phyloP scores from a whole-genome alignment of 2,888 invertebrate genomes.

The Phaonia tiefii region DNA sequence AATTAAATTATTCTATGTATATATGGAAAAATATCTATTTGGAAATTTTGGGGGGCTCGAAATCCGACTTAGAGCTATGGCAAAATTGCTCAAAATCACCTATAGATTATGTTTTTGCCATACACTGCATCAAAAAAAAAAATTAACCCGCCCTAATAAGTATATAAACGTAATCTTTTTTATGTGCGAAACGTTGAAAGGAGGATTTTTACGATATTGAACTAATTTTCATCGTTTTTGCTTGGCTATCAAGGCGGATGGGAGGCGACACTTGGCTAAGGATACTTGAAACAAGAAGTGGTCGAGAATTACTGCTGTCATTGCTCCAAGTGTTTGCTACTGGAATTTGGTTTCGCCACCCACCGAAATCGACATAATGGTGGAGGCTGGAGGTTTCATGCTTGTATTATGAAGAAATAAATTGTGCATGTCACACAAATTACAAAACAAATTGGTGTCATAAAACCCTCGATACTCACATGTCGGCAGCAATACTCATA shows the following conservation, averaged over 20 bases:
- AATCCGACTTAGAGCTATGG: too few species aligned
- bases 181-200: conserved; percentile 48
- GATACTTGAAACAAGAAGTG: conserved; percentile 32
- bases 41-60: too few species aligned
- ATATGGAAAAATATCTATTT: too few species aligned
- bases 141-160: too few species aligned
- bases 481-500: not conserved
- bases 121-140: too few species aligned
- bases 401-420: conserved; percentile 56
- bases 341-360: not conserved
- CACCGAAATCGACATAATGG: not conserved
- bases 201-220: conserved; percentile 63
- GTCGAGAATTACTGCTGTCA: conserved; percentile 5
- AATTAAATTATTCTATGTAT: too few species aligned
- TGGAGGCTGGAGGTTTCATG: not conserved
- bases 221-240: conserved; percentile 66
- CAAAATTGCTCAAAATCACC: too few species aligned
- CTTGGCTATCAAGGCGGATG: conserved; percentile 31
- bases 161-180: conserved; percentile 26
- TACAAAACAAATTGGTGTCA: conserved; percentile 72
- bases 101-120: too few species aligned
- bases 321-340: conserved; percentile 8
- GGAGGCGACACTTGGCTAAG: conserved; percentile 31
- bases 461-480: conserved; percentile 70
- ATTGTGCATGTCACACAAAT: conserved; percentile 71